A percentile compares a stretch with the other conserved stretches of the same genome.
phyloP scores from a whole-genome alignment of 2,797 vertebrate genomes.

The Clarias pachynema region DNA sequence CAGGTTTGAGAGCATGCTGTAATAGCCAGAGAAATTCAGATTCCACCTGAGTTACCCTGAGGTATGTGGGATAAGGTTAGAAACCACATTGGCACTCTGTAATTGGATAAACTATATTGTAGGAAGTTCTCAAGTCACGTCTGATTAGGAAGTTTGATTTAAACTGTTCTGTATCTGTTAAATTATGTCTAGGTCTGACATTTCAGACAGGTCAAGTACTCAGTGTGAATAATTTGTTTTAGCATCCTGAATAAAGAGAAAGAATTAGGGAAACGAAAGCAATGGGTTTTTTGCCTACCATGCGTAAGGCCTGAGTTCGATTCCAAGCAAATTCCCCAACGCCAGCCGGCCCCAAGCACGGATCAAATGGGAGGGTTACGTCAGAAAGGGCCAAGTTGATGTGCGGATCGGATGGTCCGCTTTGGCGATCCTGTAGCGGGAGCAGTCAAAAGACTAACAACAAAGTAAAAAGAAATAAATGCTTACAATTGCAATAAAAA shows the following conservation, averaged over 20 bases:
- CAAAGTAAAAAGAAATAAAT: background rate
- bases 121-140: conserved; percentile 44
- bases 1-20: conserved; percentile 36
- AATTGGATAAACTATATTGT: conserved; percentile 56
- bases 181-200: conserved; percentile 1
- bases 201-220: background rate
- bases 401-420: no score
- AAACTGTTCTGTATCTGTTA: conserved; percentile 29
- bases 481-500: no score
- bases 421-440: no score
- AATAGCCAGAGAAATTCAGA: conserved; percentile 51
- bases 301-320: no score
- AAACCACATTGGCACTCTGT: conserved; percentile 44
- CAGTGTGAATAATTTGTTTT: background rate
- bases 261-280: background rate
- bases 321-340: no score
- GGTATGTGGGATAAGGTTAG: conserved; percentile 39
- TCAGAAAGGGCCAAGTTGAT: no score
- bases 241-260: background rate
- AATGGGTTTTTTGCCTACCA: no score
- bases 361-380: no score
- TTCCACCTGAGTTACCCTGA: conserved; percentile 48
- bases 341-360: no score
- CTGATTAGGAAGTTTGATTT: conserved; percentile 50
- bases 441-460: no score